A percentile compares a stretch with the other conserved stretches of the same genome.
Conservation (phyloP, 2,797 vertebrate species). For the Onychomys arenicola region DNA sequence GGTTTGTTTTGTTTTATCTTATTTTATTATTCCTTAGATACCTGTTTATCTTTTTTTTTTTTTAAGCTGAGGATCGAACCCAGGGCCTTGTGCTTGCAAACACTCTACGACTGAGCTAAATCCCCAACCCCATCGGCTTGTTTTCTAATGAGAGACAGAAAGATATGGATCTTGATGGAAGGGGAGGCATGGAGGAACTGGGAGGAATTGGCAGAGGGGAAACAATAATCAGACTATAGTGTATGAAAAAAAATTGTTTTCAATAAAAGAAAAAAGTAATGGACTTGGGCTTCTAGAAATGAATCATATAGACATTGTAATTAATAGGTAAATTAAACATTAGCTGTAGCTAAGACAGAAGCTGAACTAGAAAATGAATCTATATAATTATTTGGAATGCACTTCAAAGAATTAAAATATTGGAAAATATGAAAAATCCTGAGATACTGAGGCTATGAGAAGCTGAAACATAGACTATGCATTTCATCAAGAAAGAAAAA, state of each 20-base stretch:
- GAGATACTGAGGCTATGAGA: neutral
- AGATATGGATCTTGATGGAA: neutral
- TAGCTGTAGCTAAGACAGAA: neutral
- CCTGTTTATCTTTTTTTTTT: too few relatives aligned
- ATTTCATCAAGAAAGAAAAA: slow-evolving; percentile 15
- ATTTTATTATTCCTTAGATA: neutral
- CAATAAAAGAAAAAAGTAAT: neutral
- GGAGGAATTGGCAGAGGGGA: neutral
- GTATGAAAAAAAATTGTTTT: neutral
- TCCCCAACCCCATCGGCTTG: too few relatives aligned
- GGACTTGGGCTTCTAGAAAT: neutral
- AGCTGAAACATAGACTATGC: neutral
- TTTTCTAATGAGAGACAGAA: neutral
- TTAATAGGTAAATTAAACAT: neutral
- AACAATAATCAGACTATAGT: neutral
- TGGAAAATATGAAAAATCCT: slow-evolving; percentile 5
- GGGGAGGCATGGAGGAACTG: too few relatives aligned
- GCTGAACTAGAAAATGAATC: neutral
- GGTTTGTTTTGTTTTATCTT: neutral
- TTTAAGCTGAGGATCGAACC: too few relatives aligned
- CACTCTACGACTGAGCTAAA: too few relatives aligned
- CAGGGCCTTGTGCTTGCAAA: too few relatives aligned
- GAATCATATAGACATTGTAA: neutral
- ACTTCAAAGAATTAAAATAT: neutral
- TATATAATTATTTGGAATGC: slow-evolving; percentile 12